phyloP scores from a whole-genome alignment of 2,888 invertebrate species.

The Tipula confusa region DNA sequence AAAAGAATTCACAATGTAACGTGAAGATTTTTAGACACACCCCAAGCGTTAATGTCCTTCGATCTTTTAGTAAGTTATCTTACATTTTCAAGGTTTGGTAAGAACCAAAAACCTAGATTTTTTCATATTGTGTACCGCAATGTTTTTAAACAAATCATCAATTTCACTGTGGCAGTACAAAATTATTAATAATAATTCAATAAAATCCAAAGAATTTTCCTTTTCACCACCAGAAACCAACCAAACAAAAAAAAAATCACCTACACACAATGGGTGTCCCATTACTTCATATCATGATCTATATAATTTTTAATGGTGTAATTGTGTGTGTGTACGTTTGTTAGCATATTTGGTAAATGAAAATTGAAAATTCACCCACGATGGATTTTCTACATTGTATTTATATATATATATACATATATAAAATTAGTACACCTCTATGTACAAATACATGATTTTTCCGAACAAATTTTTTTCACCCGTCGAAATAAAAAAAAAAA shows the following conservation, averaged over 20 bases:
- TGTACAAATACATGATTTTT: background rate
- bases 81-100: too few relatives aligned
- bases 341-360: background rate
- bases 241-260: background rate
- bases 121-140: background rate
- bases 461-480: background rate
- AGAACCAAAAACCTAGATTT: background rate
- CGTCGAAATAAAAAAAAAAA: background rate
- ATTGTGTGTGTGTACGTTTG: background rate
- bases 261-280: slow-evolving; percentile 3
- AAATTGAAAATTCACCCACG: background rate
- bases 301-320: background rate
- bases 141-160: background rate
- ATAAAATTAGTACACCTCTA: background rate
- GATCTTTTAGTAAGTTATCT: too few relatives aligned
- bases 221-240: background rate
- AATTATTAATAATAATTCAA: background rate
- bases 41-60: too few relatives aligned
- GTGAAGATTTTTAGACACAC: too few relatives aligned
- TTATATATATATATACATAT: background rate
- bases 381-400: background rate
- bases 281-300: background rate
- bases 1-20: too few relatives aligned
- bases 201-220: background rate
- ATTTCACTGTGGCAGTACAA: background rate